phyloP scores from a whole-genome alignment of 1,140 invertebrate genomes.

The Nylanderia fulva region DNA sequence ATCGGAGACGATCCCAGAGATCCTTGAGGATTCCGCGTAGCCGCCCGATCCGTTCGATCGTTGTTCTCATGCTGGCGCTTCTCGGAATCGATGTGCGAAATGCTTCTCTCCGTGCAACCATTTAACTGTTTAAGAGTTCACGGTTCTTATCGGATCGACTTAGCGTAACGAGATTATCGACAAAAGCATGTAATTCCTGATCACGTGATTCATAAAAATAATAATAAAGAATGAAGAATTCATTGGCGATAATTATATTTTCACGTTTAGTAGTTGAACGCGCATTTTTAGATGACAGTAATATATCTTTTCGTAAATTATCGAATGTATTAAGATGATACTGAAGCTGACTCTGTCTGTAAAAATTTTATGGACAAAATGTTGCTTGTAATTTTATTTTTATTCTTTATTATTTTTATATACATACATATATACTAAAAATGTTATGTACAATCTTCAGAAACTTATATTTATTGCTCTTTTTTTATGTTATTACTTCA shows the following conservation, averaged over 20 bases:
- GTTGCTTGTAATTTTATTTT: too few relatives aligned
- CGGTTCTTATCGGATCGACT: neutral
- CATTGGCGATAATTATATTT: neutral
- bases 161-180: neutral
- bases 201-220: too few relatives aligned
- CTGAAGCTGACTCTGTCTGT: too few relatives aligned
- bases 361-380: too few relatives aligned
- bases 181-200: neutral
- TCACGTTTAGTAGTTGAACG: neutral
- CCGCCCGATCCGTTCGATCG: constrained; percentile 13
- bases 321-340: neutral
- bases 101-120: constrained; percentile 6
- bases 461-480: too few relatives aligned
- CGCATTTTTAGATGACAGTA: neutral
- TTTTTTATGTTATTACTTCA: too few relatives aligned
- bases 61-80: constrained; percentile 53
- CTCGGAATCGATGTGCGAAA: constrained; percentile 44
- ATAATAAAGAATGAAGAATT: too few relatives aligned
- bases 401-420: too few relatives aligned
- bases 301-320: neutral
- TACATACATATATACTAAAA: too few relatives aligned
- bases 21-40: constrained; percentile 50
- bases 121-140: constrained; percentile 8
- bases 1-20: constrained; percentile 65
- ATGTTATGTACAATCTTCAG: too few relatives aligned